Conservation (phyloP, 2,113 vertebrate genomes). For the Peucedramus taeniatus region DNA sequence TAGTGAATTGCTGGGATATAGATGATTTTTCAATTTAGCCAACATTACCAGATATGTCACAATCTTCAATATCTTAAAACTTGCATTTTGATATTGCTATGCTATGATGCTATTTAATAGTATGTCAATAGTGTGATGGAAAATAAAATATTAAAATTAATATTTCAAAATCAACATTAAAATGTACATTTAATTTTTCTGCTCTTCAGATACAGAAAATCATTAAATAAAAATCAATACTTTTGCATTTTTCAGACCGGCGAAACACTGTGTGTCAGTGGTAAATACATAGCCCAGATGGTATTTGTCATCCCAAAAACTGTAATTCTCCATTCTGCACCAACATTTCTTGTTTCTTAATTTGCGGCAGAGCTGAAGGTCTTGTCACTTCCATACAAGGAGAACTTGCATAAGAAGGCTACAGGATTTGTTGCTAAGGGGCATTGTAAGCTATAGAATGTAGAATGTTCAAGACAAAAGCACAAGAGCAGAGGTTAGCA, state of each 20-base stretch:
- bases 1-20: not conserved
- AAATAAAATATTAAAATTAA: not conserved
- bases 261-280: not conserved
- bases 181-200: not conserved
- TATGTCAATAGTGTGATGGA: not conserved
- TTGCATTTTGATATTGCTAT: not conserved
- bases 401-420: not conserved
- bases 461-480: not conserved
- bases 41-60: not conserved
- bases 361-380: not conserved
- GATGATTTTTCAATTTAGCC: not conserved
- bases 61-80: not conserved
- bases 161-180: not conserved
- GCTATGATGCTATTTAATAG: not conserved
- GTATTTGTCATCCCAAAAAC: constrained; percentile 9
- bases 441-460: not conserved
- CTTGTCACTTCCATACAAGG: not conserved
- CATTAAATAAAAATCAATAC: not conserved
- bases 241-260: not conserved
- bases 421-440: not conserved
- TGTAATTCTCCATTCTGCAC: not conserved
- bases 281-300: not conserved
- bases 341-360: not conserved
- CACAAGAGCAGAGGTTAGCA: not conserved
- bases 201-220: not conserved